Base-by-base conservation (phyloP, 2,888 invertebrate species). In the Lysandra bellargus region DNA sequence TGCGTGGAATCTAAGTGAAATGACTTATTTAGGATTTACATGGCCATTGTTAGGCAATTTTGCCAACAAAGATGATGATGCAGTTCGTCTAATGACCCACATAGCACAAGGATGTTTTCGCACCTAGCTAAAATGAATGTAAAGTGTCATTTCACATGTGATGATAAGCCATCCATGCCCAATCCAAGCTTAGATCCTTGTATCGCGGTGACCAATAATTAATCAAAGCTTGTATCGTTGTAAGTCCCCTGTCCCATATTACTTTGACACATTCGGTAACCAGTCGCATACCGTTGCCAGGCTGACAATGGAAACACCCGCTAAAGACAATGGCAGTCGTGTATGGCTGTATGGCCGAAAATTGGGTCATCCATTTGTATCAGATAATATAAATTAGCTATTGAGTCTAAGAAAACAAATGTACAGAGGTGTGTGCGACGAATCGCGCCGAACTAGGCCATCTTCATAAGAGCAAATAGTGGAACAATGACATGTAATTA, bases 381-480 rank as follows among this genome's bases (percentile, higher is more conserved):
- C 92, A 91, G 92, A 93, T 93, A 91, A 90, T 88, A 89, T 91
- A 90, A 91, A 92, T 92, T 92, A 91, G 87, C 88, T 84, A 91
- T 93, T 92, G 88, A 92, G 88, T 83, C 84, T 85, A 86, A 85
- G 87, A 85, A 84, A 84, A 87, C 84, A 86, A 87, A 85, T 89
- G 85, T 91, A 92, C 93, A 93, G 93, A 92, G 92, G 89, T 91
- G 88, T 89, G 88, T 88, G 90, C 88, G 89, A 84, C 88, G 89
- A 86, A 87, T 88, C 88, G 87, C 87, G 83, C 79, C 79, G 73
- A 93, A 89, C 89, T 93, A 86, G 93, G 93, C 91, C 92, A 84
- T 83, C 86, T 85, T 89, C 89, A 89, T 89, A 88, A 86, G 84
- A 86, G 85, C 85, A 85, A 86, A 88, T 88, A 89, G 91, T 88